Conservation (phyloP, 2,888 invertebrate species). For the Spodoptera exigua region DNA sequence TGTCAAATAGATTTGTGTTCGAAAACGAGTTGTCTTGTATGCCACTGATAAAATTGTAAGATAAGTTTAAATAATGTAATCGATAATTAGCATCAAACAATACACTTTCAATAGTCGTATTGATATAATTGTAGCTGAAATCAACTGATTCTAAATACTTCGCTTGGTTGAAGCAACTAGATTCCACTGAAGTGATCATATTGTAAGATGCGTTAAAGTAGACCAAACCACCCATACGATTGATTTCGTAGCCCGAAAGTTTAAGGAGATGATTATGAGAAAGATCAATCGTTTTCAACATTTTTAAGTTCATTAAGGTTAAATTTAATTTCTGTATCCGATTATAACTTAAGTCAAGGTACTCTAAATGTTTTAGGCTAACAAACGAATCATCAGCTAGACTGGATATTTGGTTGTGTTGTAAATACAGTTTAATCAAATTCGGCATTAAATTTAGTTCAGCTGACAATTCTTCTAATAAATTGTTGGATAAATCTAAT, state of each 20-base stretch:
- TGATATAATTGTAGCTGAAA: constrained; percentile 75
- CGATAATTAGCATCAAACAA: constrained; percentile 73
- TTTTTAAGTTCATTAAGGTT: constrained; percentile 70
- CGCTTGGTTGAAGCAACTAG: constrained; percentile 74
- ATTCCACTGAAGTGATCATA: constrained; percentile 69
- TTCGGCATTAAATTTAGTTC: constrained; percentile 63
- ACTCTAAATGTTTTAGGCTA: constrained; percentile 62
- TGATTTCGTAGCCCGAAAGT: constrained; percentile 72
- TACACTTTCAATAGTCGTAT: constrained; percentile 65
- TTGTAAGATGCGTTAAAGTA: constrained; percentile 76
- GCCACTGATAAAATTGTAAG: constrained; percentile 68
- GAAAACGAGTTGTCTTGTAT: constrained; percentile 74
- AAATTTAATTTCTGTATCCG: constrained; percentile 68
- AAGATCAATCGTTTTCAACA: constrained; percentile 68
- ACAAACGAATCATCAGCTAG: constrained; percentile 70
- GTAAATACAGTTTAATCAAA: constrained; percentile 69
- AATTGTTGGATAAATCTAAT: constrained; percentile 76
- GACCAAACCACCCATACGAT: constrained; percentile 68
- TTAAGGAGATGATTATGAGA: constrained; percentile 70
- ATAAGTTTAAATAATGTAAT: constrained; percentile 71
- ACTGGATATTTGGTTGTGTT: constrained; percentile 67
- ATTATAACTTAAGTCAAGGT: constrained; percentile 71
- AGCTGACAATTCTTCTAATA: constrained; percentile 60
- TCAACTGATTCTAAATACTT: constrained; percentile 68
- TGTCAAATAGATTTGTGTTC: constrained; percentile 61